phyloP scores from a whole-genome alignment of 2,797 vertebrate species.

The Sebastes taczanowskii region DNA sequence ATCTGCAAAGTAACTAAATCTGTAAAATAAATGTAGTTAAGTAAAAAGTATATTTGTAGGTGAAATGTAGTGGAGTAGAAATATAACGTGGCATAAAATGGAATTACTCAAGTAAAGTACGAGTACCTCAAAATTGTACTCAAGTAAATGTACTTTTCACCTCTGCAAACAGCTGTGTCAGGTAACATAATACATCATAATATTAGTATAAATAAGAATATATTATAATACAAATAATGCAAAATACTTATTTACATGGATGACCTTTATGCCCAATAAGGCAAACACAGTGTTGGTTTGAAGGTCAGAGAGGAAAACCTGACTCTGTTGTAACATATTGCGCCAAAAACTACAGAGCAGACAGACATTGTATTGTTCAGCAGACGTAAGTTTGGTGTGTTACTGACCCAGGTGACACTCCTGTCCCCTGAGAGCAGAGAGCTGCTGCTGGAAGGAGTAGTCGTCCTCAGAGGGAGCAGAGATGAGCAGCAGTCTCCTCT shows the following conservation, averaged over 20 bases:
- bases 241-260: not conserved
- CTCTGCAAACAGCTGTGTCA: not conserved
- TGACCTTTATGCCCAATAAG: not conserved
- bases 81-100: too few relatives aligned
- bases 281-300: not conserved
- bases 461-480: constrained; percentile 82
- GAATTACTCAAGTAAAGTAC: too few relatives aligned
- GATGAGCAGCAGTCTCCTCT: constrained; percentile 82
- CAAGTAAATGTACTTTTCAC: not conserved
- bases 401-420: constrained; percentile 81
- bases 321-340: not conserved
- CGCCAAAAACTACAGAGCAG: not conserved
- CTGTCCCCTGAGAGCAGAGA: constrained; percentile 79
- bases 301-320: not conserved
- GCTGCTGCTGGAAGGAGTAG: constrained; percentile 84
- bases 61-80: not conserved
- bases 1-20: not conserved
- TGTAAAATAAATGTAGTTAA: not conserved
- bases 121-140: too few relatives aligned
- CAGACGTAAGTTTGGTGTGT: not conserved
- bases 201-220: not conserved
- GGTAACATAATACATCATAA: not conserved
- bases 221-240: not conserved
- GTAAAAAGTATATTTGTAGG: not conserved
- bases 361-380: not conserved